phyloP scores from a whole-genome alignment of 2,888 invertebrate genomes.

The Mimumesa dahlbomi region DNA sequence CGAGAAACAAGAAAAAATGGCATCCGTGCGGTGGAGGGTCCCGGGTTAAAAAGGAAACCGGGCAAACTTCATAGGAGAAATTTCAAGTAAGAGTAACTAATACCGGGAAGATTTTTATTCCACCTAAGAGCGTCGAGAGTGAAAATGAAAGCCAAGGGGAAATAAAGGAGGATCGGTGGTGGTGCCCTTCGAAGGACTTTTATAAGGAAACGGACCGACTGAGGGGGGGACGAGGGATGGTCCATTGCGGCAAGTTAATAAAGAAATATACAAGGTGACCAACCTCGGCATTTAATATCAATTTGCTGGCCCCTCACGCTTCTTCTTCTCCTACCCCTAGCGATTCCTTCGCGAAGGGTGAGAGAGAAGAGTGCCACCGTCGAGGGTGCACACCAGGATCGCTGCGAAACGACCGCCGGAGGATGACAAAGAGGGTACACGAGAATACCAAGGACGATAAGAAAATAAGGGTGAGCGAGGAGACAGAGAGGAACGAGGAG shows the following conservation, averaged over 20 bases:
- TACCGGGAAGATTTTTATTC: too few species aligned
- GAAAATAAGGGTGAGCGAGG: slow-evolving; percentile 53
- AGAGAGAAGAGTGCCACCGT: slow-evolving; percentile 9
- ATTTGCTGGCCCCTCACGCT: slow-evolving; percentile 71
- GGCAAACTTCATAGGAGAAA: too few species aligned
- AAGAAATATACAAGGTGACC: slow-evolving; percentile 78
- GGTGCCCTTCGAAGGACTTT: slow-evolving; percentile 24
- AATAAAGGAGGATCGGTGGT: slow-evolving; percentile 30
- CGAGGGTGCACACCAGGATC: slow-evolving; percentile 32
- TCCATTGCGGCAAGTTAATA: slow-evolving; percentile 72
- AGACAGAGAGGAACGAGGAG: slow-evolving; percentile 2
- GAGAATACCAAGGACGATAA: slow-evolving; percentile 51
- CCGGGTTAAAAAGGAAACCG: too few species aligned
- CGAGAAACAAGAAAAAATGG: slow-evolving; percentile 11
- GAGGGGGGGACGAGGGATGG: slow-evolving; percentile 39
- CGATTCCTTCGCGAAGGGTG: slow-evolving; percentile 50
- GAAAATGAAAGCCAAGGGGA: slow-evolving; percentile 14
- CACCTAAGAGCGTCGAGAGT: too few species aligned
- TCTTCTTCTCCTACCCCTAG: slow-evolving; percentile 51
- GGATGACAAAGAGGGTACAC: slow-evolving; percentile 47
- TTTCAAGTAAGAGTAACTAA: too few species aligned
- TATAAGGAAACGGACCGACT: slow-evolving; percentile 55
- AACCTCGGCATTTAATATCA: slow-evolving; percentile 77
- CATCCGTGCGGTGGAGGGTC: slow-evolving; percentile 11
- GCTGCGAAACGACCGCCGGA: slow-evolving; percentile 43